A percentile compares a stretch with the other conserved stretches of the same genome.
Evolutionary conservation across 2,888 invertebrate species (phyloP).

Genomic region (Drosophila paramelanica): DNA sequence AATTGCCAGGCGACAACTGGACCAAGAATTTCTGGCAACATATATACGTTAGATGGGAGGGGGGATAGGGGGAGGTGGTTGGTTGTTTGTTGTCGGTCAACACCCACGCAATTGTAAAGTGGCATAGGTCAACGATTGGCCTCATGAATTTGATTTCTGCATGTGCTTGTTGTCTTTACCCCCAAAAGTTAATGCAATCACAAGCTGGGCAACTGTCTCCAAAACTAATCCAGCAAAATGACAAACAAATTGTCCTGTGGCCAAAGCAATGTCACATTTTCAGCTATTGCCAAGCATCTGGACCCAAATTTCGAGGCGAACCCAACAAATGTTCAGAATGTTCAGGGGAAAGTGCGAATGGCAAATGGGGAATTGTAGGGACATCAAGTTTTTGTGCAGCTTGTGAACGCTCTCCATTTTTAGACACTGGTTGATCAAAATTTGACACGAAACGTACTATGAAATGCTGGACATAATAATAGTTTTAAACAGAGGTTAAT

Average conservation of each 20-base stretch:
- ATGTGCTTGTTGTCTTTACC: slow-evolving; percentile 43
- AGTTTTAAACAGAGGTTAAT: not conserved
- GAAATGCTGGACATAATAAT: not conserved
- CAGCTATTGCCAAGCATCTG: slow-evolving; percentile 17
- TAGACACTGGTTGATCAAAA: not conserved
- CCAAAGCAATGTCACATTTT: slow-evolving; percentile 42
- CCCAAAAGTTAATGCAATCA: slow-evolving; percentile 57
- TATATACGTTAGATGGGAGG: not conserved
- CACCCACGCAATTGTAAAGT: slow-evolving; percentile 56
- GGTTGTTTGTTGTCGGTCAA: not conserved
- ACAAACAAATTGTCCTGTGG: slow-evolving; percentile 51
- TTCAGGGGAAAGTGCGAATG: slow-evolving; percentile 38
- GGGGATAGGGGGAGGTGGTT: not conserved
- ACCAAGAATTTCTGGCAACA: slow-evolving; percentile 31
- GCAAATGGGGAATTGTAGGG: slow-evolving; percentile 55
- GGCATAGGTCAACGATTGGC: slow-evolving; percentile 69
- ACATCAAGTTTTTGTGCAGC: slow-evolving; percentile 52
- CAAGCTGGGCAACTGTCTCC: slow-evolving; percentile 38
- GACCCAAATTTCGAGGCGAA: slow-evolving; percentile 7
- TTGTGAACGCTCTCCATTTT: slow-evolving; percentile 21
- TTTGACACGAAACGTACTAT: not conserved
- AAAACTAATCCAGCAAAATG: slow-evolving; percentile 44
- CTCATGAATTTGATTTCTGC: slow-evolving; percentile 70
- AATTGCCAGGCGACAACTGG: slow-evolving; percentile 50
- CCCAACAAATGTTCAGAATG: not conserved